phyloP scores from a whole-genome alignment of 2,888 invertebrate genomes.

The Mythimna loreyi region DNA sequence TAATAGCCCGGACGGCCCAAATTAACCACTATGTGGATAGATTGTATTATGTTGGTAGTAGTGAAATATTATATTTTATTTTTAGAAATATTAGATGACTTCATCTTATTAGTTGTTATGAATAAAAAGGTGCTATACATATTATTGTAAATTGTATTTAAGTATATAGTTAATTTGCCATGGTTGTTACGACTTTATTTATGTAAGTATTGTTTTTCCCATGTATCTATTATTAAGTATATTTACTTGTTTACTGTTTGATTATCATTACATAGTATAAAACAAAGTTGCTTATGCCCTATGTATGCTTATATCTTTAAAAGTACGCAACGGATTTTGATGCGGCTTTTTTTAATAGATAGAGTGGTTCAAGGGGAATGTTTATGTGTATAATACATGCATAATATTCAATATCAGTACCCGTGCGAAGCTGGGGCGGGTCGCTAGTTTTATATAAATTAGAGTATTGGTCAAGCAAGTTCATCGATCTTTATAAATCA shows the following conservation, averaged over 20 bases:
- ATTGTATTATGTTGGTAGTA: conserved; percentile 5
- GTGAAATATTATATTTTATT: not conserved
- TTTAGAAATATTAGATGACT: not conserved
- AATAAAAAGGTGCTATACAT: conserved; percentile 16
- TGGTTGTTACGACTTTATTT: not conserved
- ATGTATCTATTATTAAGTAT: not conserved
- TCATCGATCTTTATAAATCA: conserved; percentile 3
- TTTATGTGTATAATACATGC: too few species aligned
- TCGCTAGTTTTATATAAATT: conserved; percentile 11
- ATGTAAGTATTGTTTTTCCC: not conserved
- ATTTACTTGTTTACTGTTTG: conserved; percentile 1
- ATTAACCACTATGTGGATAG: not conserved
- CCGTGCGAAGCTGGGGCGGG: too few species aligned
- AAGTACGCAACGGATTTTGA: too few species aligned
- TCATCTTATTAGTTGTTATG: too few species aligned
- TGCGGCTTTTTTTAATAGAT: too few species aligned
- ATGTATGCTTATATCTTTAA: too few species aligned
- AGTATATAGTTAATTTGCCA: not conserved
- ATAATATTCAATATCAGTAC: too few species aligned
- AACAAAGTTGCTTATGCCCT: too few species aligned
- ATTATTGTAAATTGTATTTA: conserved; percentile 36
- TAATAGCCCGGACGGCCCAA: not conserved
- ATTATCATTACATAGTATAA: too few species aligned
- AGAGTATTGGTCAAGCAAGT: not conserved
- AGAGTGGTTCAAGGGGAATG: too few species aligned